Base-by-base conservation (phyloP, 2,888 invertebrate species). In the Diarsia mendica region DNA sequence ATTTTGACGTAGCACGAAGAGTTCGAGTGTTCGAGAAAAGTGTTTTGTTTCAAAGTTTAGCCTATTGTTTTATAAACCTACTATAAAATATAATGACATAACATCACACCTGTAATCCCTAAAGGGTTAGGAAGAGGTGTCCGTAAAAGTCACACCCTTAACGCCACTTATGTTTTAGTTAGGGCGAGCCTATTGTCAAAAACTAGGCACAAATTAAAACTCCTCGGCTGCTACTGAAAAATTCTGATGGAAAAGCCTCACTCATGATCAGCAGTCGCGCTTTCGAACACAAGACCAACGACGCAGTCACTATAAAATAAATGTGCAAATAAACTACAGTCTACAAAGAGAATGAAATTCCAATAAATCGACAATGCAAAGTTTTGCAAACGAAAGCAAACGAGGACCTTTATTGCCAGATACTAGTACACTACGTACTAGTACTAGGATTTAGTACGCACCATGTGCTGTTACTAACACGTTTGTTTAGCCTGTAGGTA, bases 401-500 rank as follows among this genome's bases (percentile, higher is more conserved):
- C 75, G 71, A 79, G 63, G 75, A 46, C 49, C 65, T 71, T 75
- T 77, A 76, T 77, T 70, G 79, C 69, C 78, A 51, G 77, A 58
- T 15, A 15, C 28, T 8, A 58, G 58, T 28, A 80, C 73, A 39
- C 39, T 39, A 39, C 39, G 39, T 39, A 81, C 79, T 75, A 48
- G 68, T 61, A 80, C 68, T 61, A 80, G 67, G 64, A 81, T 83
- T 87, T 82, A 75, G 84, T 80, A 82, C 64, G 78, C 80, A 79
- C 58, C 80, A 83, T 78, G 79, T 84, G 85, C 74, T 67, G 61
- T 83, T 82, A 84, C 83, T 83, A 83, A 82, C 77, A 64, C 72
- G 80, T 85, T 86, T 86, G 85, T 84, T 86, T 85, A 85, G 82
- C 88, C 83, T 82, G 82, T n/a, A n/a, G n/a, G n/a, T 85, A 80